Base-by-base conservation (phyloP, 2,113 vertebrate genomes). In the Notechis scutatus region DNA sequence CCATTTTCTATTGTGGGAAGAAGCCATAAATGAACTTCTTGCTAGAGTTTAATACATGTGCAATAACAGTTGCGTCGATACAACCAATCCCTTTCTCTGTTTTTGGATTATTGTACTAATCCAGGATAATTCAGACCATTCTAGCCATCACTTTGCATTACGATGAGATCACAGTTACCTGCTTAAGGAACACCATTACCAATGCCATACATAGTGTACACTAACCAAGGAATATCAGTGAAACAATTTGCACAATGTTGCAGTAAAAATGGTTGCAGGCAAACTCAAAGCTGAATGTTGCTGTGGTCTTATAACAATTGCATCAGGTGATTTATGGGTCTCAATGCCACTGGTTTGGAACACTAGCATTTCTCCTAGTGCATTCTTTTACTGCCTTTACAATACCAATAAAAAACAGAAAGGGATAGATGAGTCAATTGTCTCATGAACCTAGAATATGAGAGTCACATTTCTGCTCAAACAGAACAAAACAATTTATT, bases 181-280 rank as follows among this genome's bases (percentile, higher is more conserved):
- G 3, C 11, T 45, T 26, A 91, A 81, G 34, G 74, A 81, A 39
- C 18, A 81, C 7, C 3, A 20, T 93, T 85, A 94, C 6, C 34
- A 93, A 1, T 0, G 45, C 94, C 94, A 96, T 95, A 96, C 95
- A 96, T 96, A 24, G 12, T 52, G 61, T 95, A 92, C 93, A 96
- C 85, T 95, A 93, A 96, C 94, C 95, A 96, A 95, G 94, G 95
- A 95, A 96, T 95, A 95, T 92, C 94, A 92, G 91, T 10, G 89
- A 88, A 94, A 95, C 95, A 93, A 93, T 96, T 94, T 95, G 91
- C 74, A 94, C 81, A 92, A 85, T 0, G 0, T 64, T 93, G 1
- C 90, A 93, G 92, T 93, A 92, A 86, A 92, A 55, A 91, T 93
- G 93, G 95, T 26, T 50, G 94, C 95, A 96, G 92, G 87, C 93